Conservation (phyloP, 2,797 vertebrate genomes). For the Ctenopoma kingsleyae region DNA sequence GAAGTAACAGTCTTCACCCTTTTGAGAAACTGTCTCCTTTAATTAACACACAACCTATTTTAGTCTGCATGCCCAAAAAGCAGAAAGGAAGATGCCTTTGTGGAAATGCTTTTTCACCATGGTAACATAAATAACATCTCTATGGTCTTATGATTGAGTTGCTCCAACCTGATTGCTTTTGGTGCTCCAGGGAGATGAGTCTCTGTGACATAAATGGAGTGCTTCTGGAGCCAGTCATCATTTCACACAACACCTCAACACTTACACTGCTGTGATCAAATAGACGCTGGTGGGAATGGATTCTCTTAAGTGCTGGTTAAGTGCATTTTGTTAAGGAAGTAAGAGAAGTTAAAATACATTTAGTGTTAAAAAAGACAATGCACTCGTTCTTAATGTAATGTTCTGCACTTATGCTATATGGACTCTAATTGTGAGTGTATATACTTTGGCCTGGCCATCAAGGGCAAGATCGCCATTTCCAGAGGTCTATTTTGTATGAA, state of each 20-base stretch:
- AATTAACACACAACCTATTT: conserved; percentile 28
- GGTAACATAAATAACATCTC: conserved; percentile 16
- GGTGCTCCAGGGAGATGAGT: conserved; percentile 43
- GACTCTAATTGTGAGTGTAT: conserved; percentile 48
- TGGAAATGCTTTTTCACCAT: conserved; percentile 8
- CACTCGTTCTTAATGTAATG: conserved; percentile 74
- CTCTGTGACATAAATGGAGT: conserved; percentile 59
- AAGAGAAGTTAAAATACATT: conserved; percentile 80
- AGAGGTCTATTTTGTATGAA: conserved; percentile 52
- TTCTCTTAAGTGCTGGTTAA: conserved; percentile 80
- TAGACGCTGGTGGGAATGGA: conserved; percentile 69
- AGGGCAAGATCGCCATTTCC: conserved; percentile 47
- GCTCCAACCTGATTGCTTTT: conserved; percentile 39
- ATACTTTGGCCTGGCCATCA: conserved; percentile 36
- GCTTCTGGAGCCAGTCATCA: conserved; percentile 44
- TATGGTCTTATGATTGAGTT: conserved; percentile 25
- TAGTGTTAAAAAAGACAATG: conserved; percentile 73
- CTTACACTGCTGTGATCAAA: conserved; percentile 72
- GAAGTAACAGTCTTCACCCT: not conserved
- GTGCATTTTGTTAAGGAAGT: conserved; percentile 80
- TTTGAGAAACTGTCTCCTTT: conserved; percentile 12
- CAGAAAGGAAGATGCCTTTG: conserved; percentile 1
- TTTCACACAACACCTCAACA: conserved; percentile 72
- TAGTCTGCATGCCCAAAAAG: conserved; percentile 10
- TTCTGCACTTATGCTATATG: conserved; percentile 70